These are phyloP conservation scores for Drosophila pullipes DNA, from an alignment of 2,888 invertebrate species.

Conservation along the genomic window DNA sequence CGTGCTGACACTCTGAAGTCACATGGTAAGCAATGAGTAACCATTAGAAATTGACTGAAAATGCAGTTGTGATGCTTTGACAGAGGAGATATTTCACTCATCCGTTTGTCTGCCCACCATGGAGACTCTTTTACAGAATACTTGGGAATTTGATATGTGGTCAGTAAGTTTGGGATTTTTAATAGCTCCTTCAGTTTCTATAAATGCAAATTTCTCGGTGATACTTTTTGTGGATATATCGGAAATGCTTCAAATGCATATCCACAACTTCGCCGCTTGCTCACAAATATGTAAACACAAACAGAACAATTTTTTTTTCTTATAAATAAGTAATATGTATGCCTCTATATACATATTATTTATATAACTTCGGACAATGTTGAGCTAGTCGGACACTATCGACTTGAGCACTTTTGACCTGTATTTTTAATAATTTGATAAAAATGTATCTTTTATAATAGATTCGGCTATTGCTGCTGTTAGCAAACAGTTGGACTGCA, in stretches of 20 bases:
- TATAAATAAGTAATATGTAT: neutral
- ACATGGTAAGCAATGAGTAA: conserved; percentile 58
- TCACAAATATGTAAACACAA: neutral
- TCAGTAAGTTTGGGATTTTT: neutral
- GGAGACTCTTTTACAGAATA: neutral
- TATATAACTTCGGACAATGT: neutral
- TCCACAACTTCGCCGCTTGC: neutral
- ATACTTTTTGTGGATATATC: neutral
- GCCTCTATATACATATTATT: neutral
- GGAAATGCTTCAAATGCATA: neutral
- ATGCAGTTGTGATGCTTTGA: neutral
- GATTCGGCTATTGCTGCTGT: conserved; percentile 87
- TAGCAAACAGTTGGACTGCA: conserved; percentile 86
- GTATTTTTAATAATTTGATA: neutral
- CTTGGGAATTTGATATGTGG: neutral
- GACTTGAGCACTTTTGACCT: neutral
- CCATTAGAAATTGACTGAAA: neutral
- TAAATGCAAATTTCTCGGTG: neutral
- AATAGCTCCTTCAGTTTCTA: neutral
- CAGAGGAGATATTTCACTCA: neutral
- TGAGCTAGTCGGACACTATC: neutral
- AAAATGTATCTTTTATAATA: conserved; percentile 49
- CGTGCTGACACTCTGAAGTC: conserved; percentile 86
- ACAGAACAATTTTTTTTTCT: too few species aligned
- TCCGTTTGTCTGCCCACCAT: neutral